Base-by-base conservation (phyloP, 2,113 vertebrate species). In the Talpa occidentalis region DNA sequence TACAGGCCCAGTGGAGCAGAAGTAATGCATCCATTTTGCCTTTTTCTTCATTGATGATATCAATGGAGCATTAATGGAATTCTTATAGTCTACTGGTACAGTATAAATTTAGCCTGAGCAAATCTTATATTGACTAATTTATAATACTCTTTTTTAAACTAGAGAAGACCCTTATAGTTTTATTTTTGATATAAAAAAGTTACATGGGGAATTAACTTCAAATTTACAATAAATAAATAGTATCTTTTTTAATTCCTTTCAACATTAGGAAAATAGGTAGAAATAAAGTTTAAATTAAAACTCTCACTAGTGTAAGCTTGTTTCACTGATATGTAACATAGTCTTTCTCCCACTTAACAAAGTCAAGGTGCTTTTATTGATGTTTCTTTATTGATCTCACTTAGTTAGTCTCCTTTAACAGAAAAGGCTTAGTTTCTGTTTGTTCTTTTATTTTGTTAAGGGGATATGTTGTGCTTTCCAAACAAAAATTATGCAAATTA, bases 51-150 rank as follows among this genome's bases (percentile, higher is more conserved):
- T 94, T 97, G 98, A 98, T 97, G 90, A 92, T 97, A 97, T 98
- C 98, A 97, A 95, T 95, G 93, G 95, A 95, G 67, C 93, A 97
- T 98, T 98, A 98, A 98, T 98, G 96, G 97, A 97, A 97, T 97
- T 97, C 97, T 97, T 97, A 96, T 28, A 37, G 84, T 98, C 94
- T 94, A 95, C 96, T 96, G 95, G 94, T 96, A 90, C 28, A 91
- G 85, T 96, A 82, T 95, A 96, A 97, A 97, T 98, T 97, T 97
- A 98, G 94, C 94, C 97, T 88, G 89, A 95, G 40, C 0, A 0
- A 91, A 87, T 97, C 94, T 79, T 88, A 95, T 95, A 97, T 94
- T 91, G 94, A 92, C 95, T 91, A 73, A 93, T 90, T 95, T 88
- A 87, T 37, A 97, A 95, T 92, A 74, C 24, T 76, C 6, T 80